Percentiles rank a stretch among this genome's conserved stretches.
Evolutionary conservation across 2,113 vertebrate species (phyloP).

Genomic region (Trochalopteron elliotii): DNA sequence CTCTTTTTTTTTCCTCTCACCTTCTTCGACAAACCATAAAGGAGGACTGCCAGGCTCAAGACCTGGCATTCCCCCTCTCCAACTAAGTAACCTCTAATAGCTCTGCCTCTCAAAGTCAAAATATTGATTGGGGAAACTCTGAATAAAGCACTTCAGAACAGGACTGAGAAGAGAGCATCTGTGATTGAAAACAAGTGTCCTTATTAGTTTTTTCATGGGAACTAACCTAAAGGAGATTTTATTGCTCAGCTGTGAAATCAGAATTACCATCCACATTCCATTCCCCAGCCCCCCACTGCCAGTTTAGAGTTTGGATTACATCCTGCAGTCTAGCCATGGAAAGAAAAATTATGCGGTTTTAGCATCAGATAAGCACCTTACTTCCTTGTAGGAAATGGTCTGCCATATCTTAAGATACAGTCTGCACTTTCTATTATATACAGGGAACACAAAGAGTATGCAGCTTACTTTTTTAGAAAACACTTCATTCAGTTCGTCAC

Average conservation of each 20-base stretch:
- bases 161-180: conserved; percentile 38
- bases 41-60: background rate
- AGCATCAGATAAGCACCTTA: background rate
- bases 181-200: conserved; percentile 62
- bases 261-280: background rate
- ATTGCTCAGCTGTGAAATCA: conserved; percentile 44
- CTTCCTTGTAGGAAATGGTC: background rate
- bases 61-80: conserved; percentile 19
- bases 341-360: conserved; percentile 26
- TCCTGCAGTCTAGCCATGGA: background rate
- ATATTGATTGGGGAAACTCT: conserved; percentile 64
- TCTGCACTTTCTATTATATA: background rate
- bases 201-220: conserved; percentile 59
- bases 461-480: background rate
- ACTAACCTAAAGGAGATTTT: conserved; percentile 45
- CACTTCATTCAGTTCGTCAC: background rate
- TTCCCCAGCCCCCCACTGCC: background rate
- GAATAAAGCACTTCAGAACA: conserved; percentile 55
- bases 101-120: conserved; percentile 60
- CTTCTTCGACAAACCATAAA: background rate
- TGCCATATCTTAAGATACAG: background rate
- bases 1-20: background rate
- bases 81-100: conserved; percentile 54
- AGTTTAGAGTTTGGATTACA: conserved; percentile 22
- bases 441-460: background rate